phyloP scores from a whole-genome alignment of 2,797 vertebrate genomes.

The Cyprinodon diabolis region DNA sequence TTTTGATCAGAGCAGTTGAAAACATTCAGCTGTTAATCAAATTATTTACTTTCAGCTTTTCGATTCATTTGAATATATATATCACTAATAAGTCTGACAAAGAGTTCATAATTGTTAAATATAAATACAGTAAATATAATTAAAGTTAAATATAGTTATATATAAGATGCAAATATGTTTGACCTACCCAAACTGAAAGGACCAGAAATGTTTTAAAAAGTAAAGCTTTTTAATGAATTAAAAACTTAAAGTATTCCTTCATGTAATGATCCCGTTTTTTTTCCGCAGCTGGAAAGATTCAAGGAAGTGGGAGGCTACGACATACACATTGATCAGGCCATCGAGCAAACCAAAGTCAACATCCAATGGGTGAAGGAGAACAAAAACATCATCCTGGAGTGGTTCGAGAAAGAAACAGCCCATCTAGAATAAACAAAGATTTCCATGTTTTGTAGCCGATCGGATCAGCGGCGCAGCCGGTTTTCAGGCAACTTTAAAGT shows the following conservation, averaged over 20 bases:
- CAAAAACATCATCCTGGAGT: slow-evolving; percentile 64
- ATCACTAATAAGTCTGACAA: not conserved
- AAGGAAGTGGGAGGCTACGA: slow-evolving; percentile 1
- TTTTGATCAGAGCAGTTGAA: not conserved
- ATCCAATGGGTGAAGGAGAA: slow-evolving; percentile 90
- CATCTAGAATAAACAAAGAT: not conserved
- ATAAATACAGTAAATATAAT: no score
- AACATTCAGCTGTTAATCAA: not conserved
- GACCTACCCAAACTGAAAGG: not conserved
- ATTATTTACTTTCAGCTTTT: not conserved
- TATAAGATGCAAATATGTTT: not conserved
- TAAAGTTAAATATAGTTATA: not conserved
- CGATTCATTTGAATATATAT: not conserved
- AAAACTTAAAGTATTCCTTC: not conserved
- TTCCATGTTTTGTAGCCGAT: not conserved
- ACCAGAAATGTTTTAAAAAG: not conserved
- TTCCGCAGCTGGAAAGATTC: slow-evolving; percentile 82
- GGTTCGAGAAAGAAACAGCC: slow-evolving; percentile 77
- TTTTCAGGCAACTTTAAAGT: not conserved
- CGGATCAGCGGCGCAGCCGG: not conserved
- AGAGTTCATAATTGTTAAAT: not conserved
- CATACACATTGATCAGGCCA: slow-evolving; percentile 43
- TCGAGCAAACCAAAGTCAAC: slow-evolving; percentile 88
- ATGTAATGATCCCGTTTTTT: not conserved
- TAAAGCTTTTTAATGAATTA: not conserved